phyloP scores from a whole-genome alignment of 2,113 vertebrate species.

The Notiomystis cincta region DNA sequence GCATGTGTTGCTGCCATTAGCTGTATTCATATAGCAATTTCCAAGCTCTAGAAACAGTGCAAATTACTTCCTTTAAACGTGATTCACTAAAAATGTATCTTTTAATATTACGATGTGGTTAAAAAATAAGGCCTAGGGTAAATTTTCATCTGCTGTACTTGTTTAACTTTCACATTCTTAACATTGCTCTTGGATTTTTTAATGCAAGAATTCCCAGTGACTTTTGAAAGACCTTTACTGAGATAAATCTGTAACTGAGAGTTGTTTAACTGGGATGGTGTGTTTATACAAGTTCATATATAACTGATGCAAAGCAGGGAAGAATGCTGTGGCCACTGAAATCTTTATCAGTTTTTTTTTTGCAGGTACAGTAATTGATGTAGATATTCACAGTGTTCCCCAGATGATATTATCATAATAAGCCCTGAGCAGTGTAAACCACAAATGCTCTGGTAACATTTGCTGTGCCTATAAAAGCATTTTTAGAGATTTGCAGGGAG shows the following conservation, averaged over 20 bases:
- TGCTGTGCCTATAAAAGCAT: not conserved
- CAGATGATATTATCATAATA: not conserved
- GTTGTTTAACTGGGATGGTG: not conserved
- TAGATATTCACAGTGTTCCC: not conserved
- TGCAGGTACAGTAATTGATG: not conserved
- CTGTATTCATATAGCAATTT: not conserved
- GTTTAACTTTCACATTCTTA: slow-evolving; percentile 5
- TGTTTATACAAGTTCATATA: not conserved
- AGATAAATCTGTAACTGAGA: not conserved
- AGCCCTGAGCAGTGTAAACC: not conserved
- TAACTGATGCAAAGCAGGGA: not conserved
- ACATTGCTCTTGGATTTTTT: not conserved
- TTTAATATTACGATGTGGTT: not conserved
- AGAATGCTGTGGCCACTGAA: not conserved
- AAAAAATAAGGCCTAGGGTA: not conserved
- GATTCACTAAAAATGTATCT: not conserved
- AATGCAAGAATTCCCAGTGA: not conserved
- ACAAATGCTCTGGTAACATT: not conserved
- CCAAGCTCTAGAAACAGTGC: not conserved
- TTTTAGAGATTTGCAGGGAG: not conserved
- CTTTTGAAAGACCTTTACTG: not conserved
- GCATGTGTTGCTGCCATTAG: not conserved
- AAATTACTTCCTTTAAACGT: not conserved
- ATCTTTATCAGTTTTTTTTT: not conserved
- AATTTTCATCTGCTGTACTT: not conserved